A percentile compares a stretch with the other conserved stretches of the same genome.
Evolutionary conservation across 2,113 vertebrate genomes (phyloP).

Genomic region (Pedionomus torquatus): DNA sequence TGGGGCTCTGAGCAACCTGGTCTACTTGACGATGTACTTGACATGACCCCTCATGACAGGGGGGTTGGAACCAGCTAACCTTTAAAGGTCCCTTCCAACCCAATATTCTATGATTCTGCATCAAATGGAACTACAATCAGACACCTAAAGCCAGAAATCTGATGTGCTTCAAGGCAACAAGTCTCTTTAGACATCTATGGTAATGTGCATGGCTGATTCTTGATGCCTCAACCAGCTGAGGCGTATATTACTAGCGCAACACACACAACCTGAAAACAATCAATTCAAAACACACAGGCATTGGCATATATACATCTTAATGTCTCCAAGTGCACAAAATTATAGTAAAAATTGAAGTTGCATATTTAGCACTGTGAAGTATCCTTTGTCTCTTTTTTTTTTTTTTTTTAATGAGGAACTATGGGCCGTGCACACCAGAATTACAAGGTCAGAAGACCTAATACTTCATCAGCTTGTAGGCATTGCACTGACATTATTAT

Average conservation of each 20-base stretch:
- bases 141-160: neutral
- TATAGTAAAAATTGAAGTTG: neutral
- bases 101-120: too few relatives aligned
- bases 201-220: neutral
- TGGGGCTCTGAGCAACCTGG: too few relatives aligned
- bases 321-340: neutral
- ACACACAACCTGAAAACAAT: neutral
- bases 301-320: neutral
- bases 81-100: too few relatives aligned
- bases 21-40: too few relatives aligned
- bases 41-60: too few relatives aligned
- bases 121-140: neutral
- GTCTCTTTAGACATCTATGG: neutral
- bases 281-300: neutral
- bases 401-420: neutral
- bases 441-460: neutral
- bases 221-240: neutral
- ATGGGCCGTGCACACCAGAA: neutral
- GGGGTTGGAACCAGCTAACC: too few relatives aligned
- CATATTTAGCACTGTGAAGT: neutral
- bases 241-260: neutral
- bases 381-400: neutral
- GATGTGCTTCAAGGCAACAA: neutral
- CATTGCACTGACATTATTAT: rapidly evolving
- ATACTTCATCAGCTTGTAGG: neutral